phyloP scores from a whole-genome alignment of 2,888 invertebrate species.

The Cataglyphis livida region DNA sequence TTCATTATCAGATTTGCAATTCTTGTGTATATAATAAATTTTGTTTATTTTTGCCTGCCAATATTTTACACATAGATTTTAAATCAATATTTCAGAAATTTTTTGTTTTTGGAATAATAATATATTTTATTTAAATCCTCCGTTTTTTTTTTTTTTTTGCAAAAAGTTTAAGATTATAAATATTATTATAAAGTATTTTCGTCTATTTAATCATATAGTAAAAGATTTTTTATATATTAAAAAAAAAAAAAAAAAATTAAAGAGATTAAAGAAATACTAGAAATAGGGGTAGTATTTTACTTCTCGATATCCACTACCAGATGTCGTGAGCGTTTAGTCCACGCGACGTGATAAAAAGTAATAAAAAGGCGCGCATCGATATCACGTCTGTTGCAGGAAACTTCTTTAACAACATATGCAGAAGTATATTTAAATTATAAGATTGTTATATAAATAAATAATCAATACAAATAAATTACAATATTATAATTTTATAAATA shows the following conservation, averaged over 20 bases:
- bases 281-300: constrained; percentile 36
- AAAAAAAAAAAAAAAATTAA: background rate
- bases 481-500: background rate
- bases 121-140: background rate
- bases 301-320: constrained; percentile 52
- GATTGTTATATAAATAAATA: background rate
- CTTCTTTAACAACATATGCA: constrained; percentile 50
- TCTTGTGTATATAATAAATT: background rate
- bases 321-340: constrained; percentile 75
- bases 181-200: constrained; percentile 8
- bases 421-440: background rate
- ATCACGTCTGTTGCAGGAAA: constrained; percentile 43
- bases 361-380: constrained; percentile 63
- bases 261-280: background rate
- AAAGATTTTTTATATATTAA: background rate
- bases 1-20: background rate
- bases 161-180: background rate
- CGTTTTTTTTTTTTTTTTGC: background rate
- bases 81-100: background rate
- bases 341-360: constrained; percentile 42
- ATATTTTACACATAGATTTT: background rate
- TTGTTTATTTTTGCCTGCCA: background rate
- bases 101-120: background rate
- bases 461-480: background rate
- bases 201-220: background rate